Percentiles rank a stretch among this genome's conserved stretches.
These are phyloP conservation scores for Ceratina calcarata DNA, from an alignment of 1,140 invertebrate species.

Conservation along the genomic window DNA sequence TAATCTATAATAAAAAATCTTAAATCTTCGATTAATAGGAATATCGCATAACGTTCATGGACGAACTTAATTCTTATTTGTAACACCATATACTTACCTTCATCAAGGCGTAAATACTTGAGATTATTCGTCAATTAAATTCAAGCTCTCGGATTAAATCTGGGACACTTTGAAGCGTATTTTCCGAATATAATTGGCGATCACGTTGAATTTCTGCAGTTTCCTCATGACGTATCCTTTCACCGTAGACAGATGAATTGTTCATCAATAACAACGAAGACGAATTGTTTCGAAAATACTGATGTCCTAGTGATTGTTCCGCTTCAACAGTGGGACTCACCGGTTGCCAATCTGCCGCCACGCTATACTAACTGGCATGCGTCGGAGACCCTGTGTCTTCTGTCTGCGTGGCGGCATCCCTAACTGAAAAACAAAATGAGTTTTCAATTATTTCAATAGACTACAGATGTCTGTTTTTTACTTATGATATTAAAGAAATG, in stretches of 20 bases:
- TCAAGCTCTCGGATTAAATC: constrained; percentile 63
- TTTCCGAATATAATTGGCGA: constrained; percentile 32
- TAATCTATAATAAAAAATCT: constrained; percentile 31
- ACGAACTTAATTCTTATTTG: background rate
- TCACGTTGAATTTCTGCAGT: constrained; percentile 16
- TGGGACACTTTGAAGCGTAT: constrained; percentile 58
- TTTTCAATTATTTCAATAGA: background rate
- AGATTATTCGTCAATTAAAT: constrained; percentile 30
- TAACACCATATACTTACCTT: background rate
- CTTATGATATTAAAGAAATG: no score
- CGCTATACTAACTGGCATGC: constrained; percentile 77
- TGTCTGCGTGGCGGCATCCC: constrained; percentile 78
- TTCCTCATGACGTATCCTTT: background rate
- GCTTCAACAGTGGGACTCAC: constrained; percentile 2
- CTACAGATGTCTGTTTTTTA: no score
- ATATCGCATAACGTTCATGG: constrained; percentile 2
- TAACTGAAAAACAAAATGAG: constrained; percentile 51
- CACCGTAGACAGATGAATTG: background rate
- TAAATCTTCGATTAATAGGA: constrained; percentile 20
- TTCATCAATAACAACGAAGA: constrained; percentile 32
- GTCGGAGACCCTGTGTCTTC: constrained; percentile 73
- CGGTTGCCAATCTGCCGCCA: constrained; percentile 70
- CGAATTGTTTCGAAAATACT: constrained; percentile 9
- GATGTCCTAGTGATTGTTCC: constrained; percentile 20
- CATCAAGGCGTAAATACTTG: constrained; percentile 10